Evolutionary conservation across 1,140 invertebrate genomes (phyloP), one percentile per base, ranked within the genome.

Genomic region (Zaprionus vittiger): DNA sequence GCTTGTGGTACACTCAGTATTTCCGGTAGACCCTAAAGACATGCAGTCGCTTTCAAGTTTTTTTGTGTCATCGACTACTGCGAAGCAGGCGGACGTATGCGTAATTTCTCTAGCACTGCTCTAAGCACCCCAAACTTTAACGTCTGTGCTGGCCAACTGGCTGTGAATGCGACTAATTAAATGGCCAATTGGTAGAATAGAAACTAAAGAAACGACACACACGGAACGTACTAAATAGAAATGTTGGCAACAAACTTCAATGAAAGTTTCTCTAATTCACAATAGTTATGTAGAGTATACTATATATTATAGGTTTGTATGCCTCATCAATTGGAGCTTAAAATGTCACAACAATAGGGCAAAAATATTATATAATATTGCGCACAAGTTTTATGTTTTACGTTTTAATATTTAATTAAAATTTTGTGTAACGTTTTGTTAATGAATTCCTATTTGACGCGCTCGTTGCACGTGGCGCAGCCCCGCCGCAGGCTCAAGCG

Each of bases 351-450:
- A 41, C 38, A 66, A 65, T 56, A 7, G 44, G 4, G 24, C 49
- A 37, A 26, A 52, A 77, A 75, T 49, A 76, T 79, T 56, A 54
- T 70, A 71, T 74, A 77, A 86, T 87, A 86, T 86, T 80, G 84
- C 77, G 68, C 54, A 69, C 34, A 89, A 83, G 73, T 89, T 89
- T 89, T 79, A 79, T 90, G 81, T 79, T 89, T 89, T 89, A 90
- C 84, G 81, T 81, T 89, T 89, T 89, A 90, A 89, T 89, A 89
- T 89, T 89, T 89, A 89, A 89, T 89, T 90, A 89, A 89, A 89
- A 89, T 89, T 84, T 89, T 82, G 86, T 85, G 85, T 89, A 90
- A 90, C 85, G 86, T 89, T 89, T 89, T 89, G 85, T 89, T 89
- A 89, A 89, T 89, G 85, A 89, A 89, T 89, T 89, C 81, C 85